Evolutionary conservation across 2,888 invertebrate genomes (phyloP), one percentile per base, ranked within the genome.

Genomic region (Pomacea canaliculata): DNA sequence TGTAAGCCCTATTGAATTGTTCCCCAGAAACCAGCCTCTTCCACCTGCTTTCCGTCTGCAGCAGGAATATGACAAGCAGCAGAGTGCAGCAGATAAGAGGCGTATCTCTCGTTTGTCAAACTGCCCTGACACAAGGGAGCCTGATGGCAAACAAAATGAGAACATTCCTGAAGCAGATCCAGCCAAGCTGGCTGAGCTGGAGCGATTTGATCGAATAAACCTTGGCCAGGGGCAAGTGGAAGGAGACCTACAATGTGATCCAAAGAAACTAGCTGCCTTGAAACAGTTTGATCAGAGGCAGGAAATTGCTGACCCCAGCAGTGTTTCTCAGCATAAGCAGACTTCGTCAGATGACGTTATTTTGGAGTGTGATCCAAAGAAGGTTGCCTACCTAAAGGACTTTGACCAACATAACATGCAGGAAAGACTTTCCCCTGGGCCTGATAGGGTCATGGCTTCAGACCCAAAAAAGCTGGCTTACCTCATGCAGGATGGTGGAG

Each of bases 11-110:
- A 72, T 80, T 10, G 77, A 79, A 5, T 46, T 67, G 51, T 75
- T 82, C 37, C 82, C 80, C 2, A 73, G 76, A 71, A 79, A 77
- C 19, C 68, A 78, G 48, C 81, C 81, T 13, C 56, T 84, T 12
- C 83, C 85, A 23, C 81, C 80, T 23, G 71, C 85, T 1, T 79
- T 84, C 49, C 76, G 73, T 23, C 77, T 85, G 16, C 86, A 86
- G 76, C 49, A 76, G 60, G 79, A 76, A 37, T 78, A 83, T 66
- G 84, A 85, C 67, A 62, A 73, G 37, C 79, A 79, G 62, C n/a
- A 59, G 1, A 56, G 1, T n/a, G 19, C 48, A 19, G 49, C 62
- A 37, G 27, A 16, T 9, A 66, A 68, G 48, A 73, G 18, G 59
- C 71, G 65, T 37, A 79, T 76, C 60, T 70, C 73, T 0, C 66